Percentiles rank a stretch among this genome's conserved stretches.
Evolutionary conservation across 1,140 invertebrate genomes (phyloP).

Genomic region (Drosophila ananassae): DNA sequence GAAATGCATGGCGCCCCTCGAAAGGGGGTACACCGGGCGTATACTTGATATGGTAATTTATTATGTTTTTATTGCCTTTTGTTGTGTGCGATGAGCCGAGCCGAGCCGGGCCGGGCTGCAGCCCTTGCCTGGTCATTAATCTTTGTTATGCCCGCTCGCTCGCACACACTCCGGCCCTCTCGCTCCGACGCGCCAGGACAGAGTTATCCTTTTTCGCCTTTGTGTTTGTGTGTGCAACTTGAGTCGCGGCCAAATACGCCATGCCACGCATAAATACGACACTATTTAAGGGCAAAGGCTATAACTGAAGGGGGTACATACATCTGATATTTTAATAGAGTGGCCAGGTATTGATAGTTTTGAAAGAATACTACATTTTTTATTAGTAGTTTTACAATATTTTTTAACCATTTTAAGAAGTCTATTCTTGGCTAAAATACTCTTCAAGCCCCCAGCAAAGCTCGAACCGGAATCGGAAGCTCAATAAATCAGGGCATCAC

Average conservation of each 20-base stretch:
- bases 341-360: too few relatives aligned
- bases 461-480: background rate
- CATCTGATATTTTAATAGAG: background rate
- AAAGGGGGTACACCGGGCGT: conserved; percentile 46
- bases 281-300: conserved; percentile 18
- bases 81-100: conserved; percentile 63
- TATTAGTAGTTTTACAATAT: too few relatives aligned
- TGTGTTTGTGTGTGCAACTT: conserved; percentile 69
- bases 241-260: conserved; percentile 64
- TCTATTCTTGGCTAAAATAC: background rate
- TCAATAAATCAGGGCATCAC: conserved; percentile 18
- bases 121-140: conserved; percentile 80
- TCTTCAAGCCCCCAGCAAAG: background rate
- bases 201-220: conserved; percentile 72
- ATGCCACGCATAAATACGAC: conserved; percentile 51
- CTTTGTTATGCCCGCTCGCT: conserved; percentile 77
- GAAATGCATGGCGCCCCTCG: conserved; percentile 42
- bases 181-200: conserved; percentile 15
- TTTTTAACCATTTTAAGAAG: too few relatives aligned
- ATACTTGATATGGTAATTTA: conserved; percentile 84
- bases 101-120: conserved; percentile 41
- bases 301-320: background rate
- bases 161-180: conserved; percentile 25
- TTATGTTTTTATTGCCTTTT: conserved; percentile 83
- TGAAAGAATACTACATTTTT: too few relatives aligned